Percentiles rank a stretch among this genome's conserved stretches.
phyloP scores from a whole-genome alignment of 2,113 vertebrate species.

The Benitochromis conjunctus region DNA sequence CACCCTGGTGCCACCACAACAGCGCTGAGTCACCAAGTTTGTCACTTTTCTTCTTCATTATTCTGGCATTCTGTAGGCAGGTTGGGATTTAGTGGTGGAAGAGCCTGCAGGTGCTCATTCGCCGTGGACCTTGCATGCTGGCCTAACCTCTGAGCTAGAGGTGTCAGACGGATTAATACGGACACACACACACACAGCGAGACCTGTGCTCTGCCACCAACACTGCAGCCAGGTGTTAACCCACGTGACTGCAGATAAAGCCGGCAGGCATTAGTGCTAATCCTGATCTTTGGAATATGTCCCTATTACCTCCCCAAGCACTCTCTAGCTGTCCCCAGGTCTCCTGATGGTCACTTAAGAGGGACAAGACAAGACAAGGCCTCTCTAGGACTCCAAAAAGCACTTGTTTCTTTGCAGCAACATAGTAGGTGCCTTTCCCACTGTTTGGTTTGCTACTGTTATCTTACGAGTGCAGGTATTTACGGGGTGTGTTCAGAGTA shows the following conservation, averaged over 20 bases:
- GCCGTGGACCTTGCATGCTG: conserved; percentile 1
- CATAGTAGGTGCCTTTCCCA: conserved; percentile 57
- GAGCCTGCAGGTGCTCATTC: conserved; percentile 2
- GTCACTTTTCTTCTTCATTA: background rate
- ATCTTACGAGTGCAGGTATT: conserved; percentile 44
- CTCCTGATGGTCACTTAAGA: conserved; percentile 57
- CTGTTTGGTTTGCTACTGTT: conserved; percentile 41
- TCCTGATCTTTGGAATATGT: conserved; percentile 79
- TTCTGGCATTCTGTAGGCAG: background rate
- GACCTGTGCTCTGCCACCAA: conserved; percentile 42
- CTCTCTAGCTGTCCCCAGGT: conserved; percentile 57
- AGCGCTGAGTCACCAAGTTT: background rate
- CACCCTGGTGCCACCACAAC: conserved; percentile 4
- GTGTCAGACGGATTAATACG: conserved; percentile 62
- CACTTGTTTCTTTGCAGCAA: conserved; percentile 42
- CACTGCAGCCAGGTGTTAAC: conserved; percentile 72
- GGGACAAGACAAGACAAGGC: conserved; percentile 40
- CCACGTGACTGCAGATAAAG: conserved; percentile 76
- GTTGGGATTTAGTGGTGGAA: background rate
- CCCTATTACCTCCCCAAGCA: conserved; percentile 59
- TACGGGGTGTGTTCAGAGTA: conserved; percentile 42
- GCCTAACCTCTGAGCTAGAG: conserved; percentile 45
- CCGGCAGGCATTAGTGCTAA: conserved; percentile 75
- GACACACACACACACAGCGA: conserved; percentile 31
- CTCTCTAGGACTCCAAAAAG: conserved; percentile 38